Conservation (phyloP, 2,113 vertebrate species). For the Tor tambroides region DNA sequence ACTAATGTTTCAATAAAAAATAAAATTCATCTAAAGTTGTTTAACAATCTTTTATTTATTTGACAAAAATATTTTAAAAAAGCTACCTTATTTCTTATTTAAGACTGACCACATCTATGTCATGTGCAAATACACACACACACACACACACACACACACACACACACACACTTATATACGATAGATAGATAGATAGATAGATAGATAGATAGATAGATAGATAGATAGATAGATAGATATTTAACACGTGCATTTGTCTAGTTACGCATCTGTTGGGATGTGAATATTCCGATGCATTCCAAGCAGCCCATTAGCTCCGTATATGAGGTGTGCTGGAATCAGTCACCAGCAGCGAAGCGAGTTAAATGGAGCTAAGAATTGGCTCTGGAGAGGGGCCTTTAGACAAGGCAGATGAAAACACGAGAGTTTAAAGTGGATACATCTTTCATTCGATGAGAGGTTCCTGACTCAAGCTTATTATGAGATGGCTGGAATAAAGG, state of each 20-base stretch:
- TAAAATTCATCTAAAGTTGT: too few species aligned
- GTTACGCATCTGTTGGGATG: not conserved
- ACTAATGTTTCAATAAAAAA: too few species aligned
- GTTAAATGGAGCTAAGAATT: conserved; percentile 31
- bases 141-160: too few species aligned
- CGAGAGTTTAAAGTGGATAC: conserved; percentile 8
- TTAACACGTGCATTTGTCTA: not conserved
- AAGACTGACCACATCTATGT: too few species aligned
- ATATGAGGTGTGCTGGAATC: conserved; percentile 28
- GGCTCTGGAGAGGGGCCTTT: conserved; percentile 27
- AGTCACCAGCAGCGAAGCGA: not conserved
- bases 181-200: too few species aligned
- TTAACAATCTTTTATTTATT: too few species aligned
- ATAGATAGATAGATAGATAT: not conserved
- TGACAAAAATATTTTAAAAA: too few species aligned
- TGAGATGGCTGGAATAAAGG: conserved; percentile 6
- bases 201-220: too few species aligned
- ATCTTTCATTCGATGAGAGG: conserved; percentile 17
- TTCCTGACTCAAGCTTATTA: conserved; percentile 8
- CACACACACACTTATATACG: too few species aligned
- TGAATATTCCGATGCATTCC: conserved; percentile 3
- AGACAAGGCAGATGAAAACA: conserved; percentile 35
- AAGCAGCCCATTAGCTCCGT: conserved; percentile 6
- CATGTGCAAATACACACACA: too few species aligned
- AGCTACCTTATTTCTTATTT: too few species aligned